Evolutionary conservation across 1,140 invertebrate species (phyloP).

Genomic region (Chironomus tepperi): DNA sequence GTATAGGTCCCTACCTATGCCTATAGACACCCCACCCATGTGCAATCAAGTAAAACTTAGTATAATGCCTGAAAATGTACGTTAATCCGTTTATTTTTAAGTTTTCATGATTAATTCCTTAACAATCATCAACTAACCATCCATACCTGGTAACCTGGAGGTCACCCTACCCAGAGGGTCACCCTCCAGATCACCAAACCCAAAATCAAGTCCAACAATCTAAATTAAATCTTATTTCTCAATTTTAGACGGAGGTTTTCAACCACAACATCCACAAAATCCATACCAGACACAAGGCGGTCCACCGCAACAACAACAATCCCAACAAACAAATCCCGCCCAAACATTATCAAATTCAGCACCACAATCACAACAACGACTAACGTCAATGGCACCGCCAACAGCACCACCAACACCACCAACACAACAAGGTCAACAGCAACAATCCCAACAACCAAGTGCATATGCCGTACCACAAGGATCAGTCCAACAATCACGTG

Average conservation of each 20-base stretch:
- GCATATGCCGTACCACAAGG: background rate
- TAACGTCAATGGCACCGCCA: slow-evolving; percentile 2
- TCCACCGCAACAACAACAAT: background rate
- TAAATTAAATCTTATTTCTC: background rate
- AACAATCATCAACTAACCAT: too few relatives aligned
- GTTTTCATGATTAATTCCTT: too few relatives aligned
- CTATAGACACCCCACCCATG: too few relatives aligned
- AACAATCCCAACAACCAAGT: background rate
- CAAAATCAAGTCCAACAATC: too few relatives aligned
- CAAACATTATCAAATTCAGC: background rate
- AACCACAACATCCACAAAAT: background rate
- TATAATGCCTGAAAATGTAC: too few relatives aligned
- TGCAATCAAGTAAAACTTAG: too few relatives aligned
- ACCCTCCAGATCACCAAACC: too few relatives aligned
- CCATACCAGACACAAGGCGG: background rate
- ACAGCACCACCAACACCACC: slow-evolving; percentile 5
- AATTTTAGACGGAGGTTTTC: slow-evolving; percentile 13
- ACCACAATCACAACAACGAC: background rate
- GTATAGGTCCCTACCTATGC: too few relatives aligned
- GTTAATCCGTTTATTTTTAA: too few relatives aligned
- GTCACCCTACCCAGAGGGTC: too few relatives aligned
- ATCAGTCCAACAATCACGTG: background rate
- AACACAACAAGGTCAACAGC: background rate
- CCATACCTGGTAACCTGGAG: too few relatives aligned
- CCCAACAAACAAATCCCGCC: background rate